phyloP scores from a whole-genome alignment of 2,113 vertebrate species.

The Phylloscopus trochiloides region DNA sequence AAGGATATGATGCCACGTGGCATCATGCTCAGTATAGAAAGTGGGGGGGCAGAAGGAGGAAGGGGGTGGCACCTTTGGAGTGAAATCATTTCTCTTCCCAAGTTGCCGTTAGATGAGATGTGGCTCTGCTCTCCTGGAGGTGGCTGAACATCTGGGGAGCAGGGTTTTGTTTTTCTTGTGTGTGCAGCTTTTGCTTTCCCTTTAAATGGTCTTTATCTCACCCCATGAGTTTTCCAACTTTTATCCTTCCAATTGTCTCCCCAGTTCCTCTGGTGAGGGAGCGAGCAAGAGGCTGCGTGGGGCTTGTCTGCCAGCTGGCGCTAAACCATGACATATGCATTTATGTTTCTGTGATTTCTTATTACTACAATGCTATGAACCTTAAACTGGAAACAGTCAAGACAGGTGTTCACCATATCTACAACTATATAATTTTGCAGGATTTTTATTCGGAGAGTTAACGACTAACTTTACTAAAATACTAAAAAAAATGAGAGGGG shows the following conservation, averaged over 20 bases:
- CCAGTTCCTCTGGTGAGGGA: neutral
- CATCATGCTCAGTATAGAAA: neutral
- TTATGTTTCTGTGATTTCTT: neutral
- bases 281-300: accelerated
- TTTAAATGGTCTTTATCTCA: neutral
- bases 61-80: neutral
- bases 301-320: neutral
- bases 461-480: neutral
- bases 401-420: neutral
- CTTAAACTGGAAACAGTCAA: neutral
- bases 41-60: neutral
- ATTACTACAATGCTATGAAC: neutral
- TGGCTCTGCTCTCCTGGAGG: neutral
- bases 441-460: neutral
- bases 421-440: neutral
- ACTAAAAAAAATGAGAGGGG: neutral
- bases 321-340: neutral
- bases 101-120: accelerated
- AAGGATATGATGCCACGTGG: neutral
- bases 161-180: neutral
- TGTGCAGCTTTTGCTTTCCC: neutral
- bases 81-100: neutral
- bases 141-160: accelerated
- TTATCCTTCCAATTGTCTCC: neutral
- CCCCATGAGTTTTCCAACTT: neutral